Percentiles rank a stretch among this genome's conserved stretches.
These are phyloP conservation scores for Cheilosia grossa DNA, from an alignment of 2,888 invertebrate species.

Conservation along the genomic window DNA sequence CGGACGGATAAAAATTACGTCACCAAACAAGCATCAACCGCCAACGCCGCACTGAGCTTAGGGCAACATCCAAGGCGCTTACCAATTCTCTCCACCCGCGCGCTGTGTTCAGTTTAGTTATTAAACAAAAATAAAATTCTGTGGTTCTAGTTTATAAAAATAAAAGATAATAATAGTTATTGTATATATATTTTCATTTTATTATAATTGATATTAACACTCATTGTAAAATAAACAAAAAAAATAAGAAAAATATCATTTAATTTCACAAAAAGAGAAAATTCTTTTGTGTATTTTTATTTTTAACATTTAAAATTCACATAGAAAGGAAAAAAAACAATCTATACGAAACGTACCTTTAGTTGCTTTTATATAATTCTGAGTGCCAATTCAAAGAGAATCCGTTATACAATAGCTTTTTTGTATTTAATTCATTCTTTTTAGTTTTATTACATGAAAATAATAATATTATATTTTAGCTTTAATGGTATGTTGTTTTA, in stretches of 20 bases:
- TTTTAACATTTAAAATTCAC: conserved; percentile 21
- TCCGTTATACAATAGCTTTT: conserved; percentile 57
- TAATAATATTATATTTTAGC: conserved; percentile 28
- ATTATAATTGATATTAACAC: conserved; percentile 41
- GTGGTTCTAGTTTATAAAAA: conserved; percentile 76
- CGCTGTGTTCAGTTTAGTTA: conserved; percentile 82
- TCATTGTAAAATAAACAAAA: conserved; percentile 39
- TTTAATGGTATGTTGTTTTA: conserved; percentile 55
- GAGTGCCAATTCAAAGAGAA: conserved; percentile 68
- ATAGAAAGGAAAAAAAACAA: conserved; percentile 22
- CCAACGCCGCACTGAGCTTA: conserved; percentile 15
- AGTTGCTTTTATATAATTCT: conserved; percentile 63
- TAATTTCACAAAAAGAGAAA: conserved; percentile 32
- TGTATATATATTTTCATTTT: conserved; percentile 74
- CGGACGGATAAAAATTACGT: neutral
- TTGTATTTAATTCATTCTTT: conserved; percentile 55
- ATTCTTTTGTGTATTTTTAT: conserved; percentile 31
- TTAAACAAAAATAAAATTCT: conserved; percentile 75
- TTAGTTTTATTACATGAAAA: conserved; percentile 23
- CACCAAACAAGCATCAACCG: neutral
- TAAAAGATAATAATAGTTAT: conserved; percentile 75
- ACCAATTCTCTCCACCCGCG: conserved; percentile 77
- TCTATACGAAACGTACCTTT: conserved; percentile 65
- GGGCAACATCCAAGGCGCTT: conserved; percentile 50
- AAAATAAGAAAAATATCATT: conserved; percentile 41